Evolutionary conservation across 1,140 invertebrate genomes (phyloP).

Genomic region (Oppia nitens): DNA sequence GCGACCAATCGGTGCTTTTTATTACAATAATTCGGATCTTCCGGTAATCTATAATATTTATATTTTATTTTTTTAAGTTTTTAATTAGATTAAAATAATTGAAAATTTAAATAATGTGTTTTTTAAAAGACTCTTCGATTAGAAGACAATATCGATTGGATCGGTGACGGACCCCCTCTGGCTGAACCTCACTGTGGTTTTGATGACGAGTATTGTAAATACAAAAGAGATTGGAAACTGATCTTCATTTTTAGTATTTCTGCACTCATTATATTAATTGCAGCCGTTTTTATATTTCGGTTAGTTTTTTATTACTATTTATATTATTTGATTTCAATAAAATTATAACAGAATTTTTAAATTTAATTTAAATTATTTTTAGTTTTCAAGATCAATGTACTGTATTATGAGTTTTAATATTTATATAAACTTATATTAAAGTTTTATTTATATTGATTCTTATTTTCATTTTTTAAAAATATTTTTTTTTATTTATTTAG

Average conservation of each 20-base stretch:
- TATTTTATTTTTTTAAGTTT: background rate
- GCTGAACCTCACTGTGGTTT: slow-evolving; percentile 34
- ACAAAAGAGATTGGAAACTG: background rate
- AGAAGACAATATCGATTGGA: slow-evolving; percentile 49
- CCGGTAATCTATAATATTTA: slow-evolving; percentile 24
- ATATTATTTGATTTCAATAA: background rate
- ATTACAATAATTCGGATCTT: slow-evolving; percentile 26
- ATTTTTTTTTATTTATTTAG: too few relatives aligned
- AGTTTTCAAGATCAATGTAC: too few relatives aligned
- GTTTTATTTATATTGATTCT: too few relatives aligned
- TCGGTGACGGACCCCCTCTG: slow-evolving; percentile 38
- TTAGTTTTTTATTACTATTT: slow-evolving; percentile 25
- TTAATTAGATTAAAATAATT: too few relatives aligned
- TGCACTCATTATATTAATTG: slow-evolving; percentile 39
- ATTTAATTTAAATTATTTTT: too few relatives aligned
- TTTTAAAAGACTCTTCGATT: slow-evolving; percentile 36
- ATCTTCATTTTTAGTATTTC: slow-evolving; percentile 32
- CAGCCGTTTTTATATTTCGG: slow-evolving; percentile 41
- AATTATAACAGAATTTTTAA: too few relatives aligned
- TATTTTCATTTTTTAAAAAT: too few relatives aligned
- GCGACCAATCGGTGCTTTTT: slow-evolving; percentile 54
- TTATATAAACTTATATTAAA: too few relatives aligned
- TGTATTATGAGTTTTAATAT: too few relatives aligned
- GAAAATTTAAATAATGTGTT: too few relatives aligned
- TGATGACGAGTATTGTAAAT: slow-evolving; percentile 28